Percentiles rank a stretch among this genome's conserved stretches.
phyloP scores from a whole-genome alignment of 1,140 invertebrate species.

The Cheumatopsyche charites region DNA sequence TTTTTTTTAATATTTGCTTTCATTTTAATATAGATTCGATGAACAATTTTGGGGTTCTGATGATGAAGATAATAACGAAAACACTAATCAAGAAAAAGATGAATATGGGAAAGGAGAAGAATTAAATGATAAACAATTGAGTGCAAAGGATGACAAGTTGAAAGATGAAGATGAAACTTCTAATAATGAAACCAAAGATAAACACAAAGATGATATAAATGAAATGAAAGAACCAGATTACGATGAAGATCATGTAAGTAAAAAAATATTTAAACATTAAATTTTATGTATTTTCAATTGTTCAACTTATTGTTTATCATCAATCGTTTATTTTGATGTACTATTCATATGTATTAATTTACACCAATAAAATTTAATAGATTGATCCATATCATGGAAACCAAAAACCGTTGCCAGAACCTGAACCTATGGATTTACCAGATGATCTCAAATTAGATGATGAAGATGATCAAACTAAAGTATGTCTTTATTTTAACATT shows the following conservation, averaged over 20 bases:
- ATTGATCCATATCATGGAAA: slow-evolving; percentile 86
- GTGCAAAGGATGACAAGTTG: slow-evolving; percentile 72
- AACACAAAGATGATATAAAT: slow-evolving; percentile 75
- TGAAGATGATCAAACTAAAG: slow-evolving; percentile 64
- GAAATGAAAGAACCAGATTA: slow-evolving; percentile 78
- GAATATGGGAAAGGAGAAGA: slow-evolving; percentile 59
- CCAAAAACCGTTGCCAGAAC: slow-evolving; percentile 73
- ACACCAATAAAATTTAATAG: slow-evolving; percentile 45
- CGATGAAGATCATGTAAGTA: slow-evolving; percentile 76
- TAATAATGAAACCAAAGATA: slow-evolving; percentile 60
- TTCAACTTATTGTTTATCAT: not conserved
- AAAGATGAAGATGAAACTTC: slow-evolving; percentile 69
- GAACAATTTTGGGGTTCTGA: slow-evolving; percentile 91
- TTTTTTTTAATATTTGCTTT: slow-evolving; percentile 6
- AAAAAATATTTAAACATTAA: no score
- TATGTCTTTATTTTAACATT: slow-evolving; percentile 49
- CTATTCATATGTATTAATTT: not conserved
- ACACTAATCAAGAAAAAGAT: slow-evolving; percentile 69
- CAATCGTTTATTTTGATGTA: not conserved
- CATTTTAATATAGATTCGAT: slow-evolving; percentile 60
- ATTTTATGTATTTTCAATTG: slow-evolving; percentile 7
- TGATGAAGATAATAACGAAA: slow-evolving; percentile 71
- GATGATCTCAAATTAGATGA: slow-evolving; percentile 86
- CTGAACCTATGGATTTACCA: slow-evolving; percentile 84
- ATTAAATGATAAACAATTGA: slow-evolving; percentile 70